Evolutionary conservation across 2,113 vertebrate species (phyloP).

Genomic region (Synchiropus splendidus): DNA sequence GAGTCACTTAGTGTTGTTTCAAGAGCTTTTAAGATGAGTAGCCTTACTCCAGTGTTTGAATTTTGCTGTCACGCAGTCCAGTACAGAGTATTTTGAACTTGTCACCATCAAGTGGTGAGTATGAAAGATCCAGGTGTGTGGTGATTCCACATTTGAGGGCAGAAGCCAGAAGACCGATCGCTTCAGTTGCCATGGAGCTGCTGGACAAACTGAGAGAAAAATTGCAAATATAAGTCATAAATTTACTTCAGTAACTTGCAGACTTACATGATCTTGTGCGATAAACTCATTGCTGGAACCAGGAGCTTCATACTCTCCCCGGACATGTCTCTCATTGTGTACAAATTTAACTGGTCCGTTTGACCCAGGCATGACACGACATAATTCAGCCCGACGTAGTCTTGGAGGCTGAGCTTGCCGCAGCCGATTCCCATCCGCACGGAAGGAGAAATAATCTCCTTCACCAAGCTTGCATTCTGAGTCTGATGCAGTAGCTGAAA

Average conservation of each 20-base stretch:
- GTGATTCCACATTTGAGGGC: conserved; percentile 40
- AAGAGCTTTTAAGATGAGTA: background rate
- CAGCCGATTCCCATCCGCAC: conserved; percentile 23
- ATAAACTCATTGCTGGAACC: conserved; percentile 33
- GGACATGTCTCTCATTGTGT: conserved; percentile 9
- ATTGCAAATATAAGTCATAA: too few species aligned
- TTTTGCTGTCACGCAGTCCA: conserved; percentile 33
- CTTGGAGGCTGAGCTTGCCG: conserved; percentile 26
- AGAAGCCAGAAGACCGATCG: conserved; percentile 41
- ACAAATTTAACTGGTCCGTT: conserved; percentile 46
- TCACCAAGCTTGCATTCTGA: conserved; percentile 48
- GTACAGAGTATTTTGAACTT: conserved; percentile 35
- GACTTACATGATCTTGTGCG: conserved; percentile 49
- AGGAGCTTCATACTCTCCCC: conserved; percentile 30
- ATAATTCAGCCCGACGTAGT: conserved; percentile 56
- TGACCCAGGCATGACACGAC: conserved; percentile 32
- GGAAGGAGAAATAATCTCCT: conserved; percentile 19
- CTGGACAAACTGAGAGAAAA: conserved; percentile 33
- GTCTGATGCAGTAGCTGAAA: conserved; percentile 56
- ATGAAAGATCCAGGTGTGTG: conserved; percentile 33
- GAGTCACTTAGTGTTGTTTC: background rate
- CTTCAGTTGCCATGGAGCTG: conserved; percentile 22
- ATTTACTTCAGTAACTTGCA: background rate
- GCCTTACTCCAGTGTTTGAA: conserved; percentile 46
- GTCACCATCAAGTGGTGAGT: conserved; percentile 22